Conservation (phyloP, 2,888 invertebrate species). For the Conops quadrifasciatus region DNA sequence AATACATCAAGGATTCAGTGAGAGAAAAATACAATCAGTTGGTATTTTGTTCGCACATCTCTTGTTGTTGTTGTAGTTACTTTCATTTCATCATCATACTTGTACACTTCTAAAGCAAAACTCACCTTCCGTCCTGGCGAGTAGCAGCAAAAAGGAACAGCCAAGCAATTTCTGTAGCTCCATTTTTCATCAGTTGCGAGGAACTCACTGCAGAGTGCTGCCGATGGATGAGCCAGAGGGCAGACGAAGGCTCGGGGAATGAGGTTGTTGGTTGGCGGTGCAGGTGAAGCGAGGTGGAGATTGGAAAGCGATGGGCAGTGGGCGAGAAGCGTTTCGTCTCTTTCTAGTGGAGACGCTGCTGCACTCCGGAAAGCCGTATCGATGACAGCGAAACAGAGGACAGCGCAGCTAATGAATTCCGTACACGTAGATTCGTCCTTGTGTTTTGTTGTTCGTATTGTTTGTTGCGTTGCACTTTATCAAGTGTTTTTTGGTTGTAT, state of each 20-base stretch:
- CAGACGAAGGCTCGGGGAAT: not conserved
- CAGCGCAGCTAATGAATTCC: no score
- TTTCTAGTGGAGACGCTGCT: constrained; percentile 21
- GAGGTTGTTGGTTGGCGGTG: not conserved
- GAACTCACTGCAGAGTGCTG: not conserved
- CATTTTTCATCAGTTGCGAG: constrained; percentile 55
- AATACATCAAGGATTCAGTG: no score
- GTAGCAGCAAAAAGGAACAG: constrained; percentile 57
- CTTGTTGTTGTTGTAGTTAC: no score
- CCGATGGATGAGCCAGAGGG: not conserved
- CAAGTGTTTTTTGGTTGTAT: no score
- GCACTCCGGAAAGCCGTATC: constrained; percentile 28
- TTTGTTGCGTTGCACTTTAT: not conserved
- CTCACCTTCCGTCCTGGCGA: constrained; percentile 61
- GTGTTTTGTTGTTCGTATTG: no score
- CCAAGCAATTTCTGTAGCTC: constrained; percentile 59
- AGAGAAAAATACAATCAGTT: no score
- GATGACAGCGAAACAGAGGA: constrained; percentile 20
- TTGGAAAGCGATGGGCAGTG: not conserved
- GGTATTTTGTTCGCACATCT: no score
- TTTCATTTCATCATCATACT: no score
- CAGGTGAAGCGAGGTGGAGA: not conserved
- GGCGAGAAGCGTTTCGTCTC: constrained; percentile 12
- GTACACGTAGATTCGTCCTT: no score
- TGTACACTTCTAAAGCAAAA: constrained; percentile 24